Percentiles rank a stretch among this genome's conserved stretches.
These are phyloP conservation scores for Nesogale talazaci DNA, from an alignment of 2,113 vertebrate species.

Conservation along the genomic window DNA sequence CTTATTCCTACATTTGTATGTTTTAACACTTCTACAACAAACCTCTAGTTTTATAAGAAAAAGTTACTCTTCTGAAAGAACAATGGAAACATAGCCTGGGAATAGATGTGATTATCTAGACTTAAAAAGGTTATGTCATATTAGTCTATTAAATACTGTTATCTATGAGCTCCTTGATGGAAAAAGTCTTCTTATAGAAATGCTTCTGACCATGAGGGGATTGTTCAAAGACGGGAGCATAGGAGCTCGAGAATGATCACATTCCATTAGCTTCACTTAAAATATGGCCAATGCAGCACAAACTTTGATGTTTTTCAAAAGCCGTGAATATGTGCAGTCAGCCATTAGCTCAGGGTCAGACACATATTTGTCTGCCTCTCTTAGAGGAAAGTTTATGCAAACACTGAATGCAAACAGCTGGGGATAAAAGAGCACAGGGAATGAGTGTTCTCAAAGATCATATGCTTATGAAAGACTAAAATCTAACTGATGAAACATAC, in stretches of 20 bases:
- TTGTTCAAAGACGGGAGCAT: background rate
- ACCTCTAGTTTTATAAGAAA: background rate
- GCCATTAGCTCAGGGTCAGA: background rate
- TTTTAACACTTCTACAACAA: background rate
- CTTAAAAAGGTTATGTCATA: background rate
- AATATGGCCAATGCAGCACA: background rate
- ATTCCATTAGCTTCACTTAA: background rate
- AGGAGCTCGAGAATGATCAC: background rate
- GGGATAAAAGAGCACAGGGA: background rate
- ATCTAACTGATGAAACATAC: too few species aligned
- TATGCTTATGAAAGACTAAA: background rate
- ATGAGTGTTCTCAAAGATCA: constrained; percentile 17
- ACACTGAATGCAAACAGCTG: constrained; percentile 5
- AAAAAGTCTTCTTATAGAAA: constrained; percentile 15
- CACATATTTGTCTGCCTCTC: background rate
- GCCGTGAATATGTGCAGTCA: background rate
- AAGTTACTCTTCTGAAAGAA: background rate
- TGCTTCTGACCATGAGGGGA: background rate
- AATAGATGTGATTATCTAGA: background rate
- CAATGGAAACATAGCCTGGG: background rate
- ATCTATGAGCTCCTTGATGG: background rate
- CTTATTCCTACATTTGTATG: background rate
- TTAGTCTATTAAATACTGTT: background rate
- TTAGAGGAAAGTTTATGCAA: background rate
- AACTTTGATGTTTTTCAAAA: background rate